Evolutionary conservation across 2,888 invertebrate species (phyloP).

Genomic region (Drosophila meridionalis): DNA sequence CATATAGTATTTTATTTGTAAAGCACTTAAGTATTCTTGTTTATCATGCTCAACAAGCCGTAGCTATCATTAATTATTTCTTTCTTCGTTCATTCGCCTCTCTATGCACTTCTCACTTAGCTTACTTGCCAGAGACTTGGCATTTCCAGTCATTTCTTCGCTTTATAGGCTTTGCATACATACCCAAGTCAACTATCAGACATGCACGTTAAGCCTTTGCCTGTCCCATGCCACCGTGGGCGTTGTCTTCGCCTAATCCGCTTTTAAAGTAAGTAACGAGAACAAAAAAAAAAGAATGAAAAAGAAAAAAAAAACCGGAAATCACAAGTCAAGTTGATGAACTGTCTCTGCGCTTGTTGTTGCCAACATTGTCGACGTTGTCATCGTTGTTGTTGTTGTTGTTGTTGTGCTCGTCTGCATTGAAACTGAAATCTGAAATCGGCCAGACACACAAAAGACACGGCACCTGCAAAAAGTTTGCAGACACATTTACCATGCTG

Average conservation of each 20-base stretch:
- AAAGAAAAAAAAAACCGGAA: slow-evolving; percentile 67
- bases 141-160: slow-evolving; percentile 11
- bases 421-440: slow-evolving; percentile 67
- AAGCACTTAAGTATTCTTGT: not conserved
- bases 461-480: slow-evolving; percentile 77
- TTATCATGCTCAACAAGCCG: not conserved
- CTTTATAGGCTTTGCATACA: slow-evolving; percentile 50
- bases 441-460: slow-evolving; percentile 64
- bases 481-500: slow-evolving; percentile 68
- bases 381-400: slow-evolving; percentile 15
- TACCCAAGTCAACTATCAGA: slow-evolving; percentile 69
- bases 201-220: slow-evolving; percentile 70
- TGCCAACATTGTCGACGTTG: slow-evolving; percentile 33
- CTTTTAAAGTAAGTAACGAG: slow-evolving; percentile 72
- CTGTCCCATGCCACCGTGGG: slow-evolving; percentile 68
- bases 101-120: slow-evolving; percentile 5
- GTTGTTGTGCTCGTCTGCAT: slow-evolving; percentile 50
- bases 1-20: too few species aligned
- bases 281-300: slow-evolving; percentile 12
- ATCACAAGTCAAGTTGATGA: slow-evolving; percentile 78
- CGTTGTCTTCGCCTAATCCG: slow-evolving; percentile 75
- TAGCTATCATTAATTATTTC: slow-evolving; percentile 3
- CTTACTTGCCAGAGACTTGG: not conserved
- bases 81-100: not conserved
- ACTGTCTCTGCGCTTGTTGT: slow-evolving; percentile 61